Base-by-base conservation (phyloP, 2,113 vertebrate species). In the Grantiella picta region DNA sequence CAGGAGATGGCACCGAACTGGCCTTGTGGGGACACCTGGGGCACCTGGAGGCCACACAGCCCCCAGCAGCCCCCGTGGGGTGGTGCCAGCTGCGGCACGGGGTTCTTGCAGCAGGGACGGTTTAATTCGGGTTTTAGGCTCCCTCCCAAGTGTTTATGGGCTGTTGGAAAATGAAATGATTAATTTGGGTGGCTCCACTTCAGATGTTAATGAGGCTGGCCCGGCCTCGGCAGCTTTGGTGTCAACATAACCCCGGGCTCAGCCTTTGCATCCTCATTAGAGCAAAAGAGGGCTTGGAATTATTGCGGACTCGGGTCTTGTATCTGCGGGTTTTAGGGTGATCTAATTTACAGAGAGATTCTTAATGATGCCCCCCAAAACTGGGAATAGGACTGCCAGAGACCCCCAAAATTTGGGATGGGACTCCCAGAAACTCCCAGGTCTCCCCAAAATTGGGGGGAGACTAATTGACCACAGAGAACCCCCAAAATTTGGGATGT, bases 1-100 rank as follows among this genome's bases (percentile, higher is more conserved):
- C 80, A 80, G 29, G 45, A 73, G 36, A 14, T 21, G 54, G 38
- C 65, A 73, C 60, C 81, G 35, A 16, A 60, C 0, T 9, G 2
- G 11, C 60, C 12, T 20, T 10, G 31, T 3, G 5, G 71, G 59
- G 75, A n/a, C 60, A 23, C 23, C 0, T 5, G 12, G 54, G 33
- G 57, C 40, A 9, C 8, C 38, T 11, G 3, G 5, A 36, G 44
- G 42, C 18, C 59, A 54, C 4, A 0, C 5, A 10, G 2, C 6
- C 45, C 61, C 15, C 47, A 36, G 2, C 77, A n/a, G n/a, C 20
- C 25, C 5, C 0, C 6, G 0, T 3, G 69, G 78, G 35, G 36
- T 2, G 2, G 53, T 19, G 36, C 54, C 73, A 5, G 11, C 49
- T 2, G 1, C 2, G 40, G 4, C 38, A 3, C 4, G 2, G 60